These are phyloP conservation scores for Amblyopsis rosae DNA, from an alignment of 2,113 vertebrate species.

Conservation along the genomic window DNA sequence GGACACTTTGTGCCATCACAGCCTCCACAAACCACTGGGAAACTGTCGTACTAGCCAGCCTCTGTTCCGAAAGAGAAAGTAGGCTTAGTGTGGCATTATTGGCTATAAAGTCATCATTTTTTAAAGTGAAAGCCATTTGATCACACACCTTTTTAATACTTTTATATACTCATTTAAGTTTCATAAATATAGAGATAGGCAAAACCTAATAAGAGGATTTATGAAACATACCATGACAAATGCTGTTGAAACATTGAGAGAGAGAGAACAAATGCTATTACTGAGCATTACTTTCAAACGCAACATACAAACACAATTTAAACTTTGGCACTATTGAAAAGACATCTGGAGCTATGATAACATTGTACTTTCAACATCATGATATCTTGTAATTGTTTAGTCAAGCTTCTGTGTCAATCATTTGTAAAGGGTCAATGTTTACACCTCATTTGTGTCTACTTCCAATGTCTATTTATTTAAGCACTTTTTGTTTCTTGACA, in stretches of 20 bases:
- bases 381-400: conserved; percentile 8
- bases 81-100: not conserved
- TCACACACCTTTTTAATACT: conserved; percentile 24
- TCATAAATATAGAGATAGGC: not conserved
- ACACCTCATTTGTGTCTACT: conserved; percentile 3
- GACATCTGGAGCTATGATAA: conserved; percentile 15
- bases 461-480: conserved; percentile 1
- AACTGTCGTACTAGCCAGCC: not conserved
- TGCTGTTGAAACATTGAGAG: not conserved
- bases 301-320: not conserved
- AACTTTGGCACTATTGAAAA: conserved; percentile 21
- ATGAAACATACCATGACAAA: not conserved
- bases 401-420: not conserved
- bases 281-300: not conserved
- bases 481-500: conserved; percentile 14
- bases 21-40: not conserved
- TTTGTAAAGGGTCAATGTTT: conserved; percentile 27
- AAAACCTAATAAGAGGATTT: not conserved
- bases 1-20: not conserved
- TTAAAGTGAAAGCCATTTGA: conserved; percentile 13
- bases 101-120: not conserved
- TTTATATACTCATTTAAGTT: conserved; percentile 4
- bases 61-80: not conserved
- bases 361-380: not conserved
- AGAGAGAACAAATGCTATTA: not conserved